Evolutionary conservation across 2,797 vertebrate genomes (phyloP), one percentile per base, ranked within the genome.

Genomic region (Hippocampus kuda): DNA sequence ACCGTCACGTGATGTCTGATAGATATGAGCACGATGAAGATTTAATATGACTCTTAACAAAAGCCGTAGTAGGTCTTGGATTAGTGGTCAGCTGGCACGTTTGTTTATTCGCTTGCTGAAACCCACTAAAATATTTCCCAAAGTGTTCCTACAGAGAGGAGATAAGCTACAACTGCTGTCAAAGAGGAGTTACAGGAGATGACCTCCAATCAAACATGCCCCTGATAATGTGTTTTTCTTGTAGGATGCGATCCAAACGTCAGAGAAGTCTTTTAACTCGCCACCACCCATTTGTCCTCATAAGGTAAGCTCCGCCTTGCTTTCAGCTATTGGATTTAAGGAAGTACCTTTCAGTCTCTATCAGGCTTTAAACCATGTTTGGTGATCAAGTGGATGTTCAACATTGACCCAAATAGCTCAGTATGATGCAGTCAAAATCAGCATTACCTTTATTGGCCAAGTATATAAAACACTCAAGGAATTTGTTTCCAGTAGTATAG

Each of bases 181-280:
- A 77, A 67, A 77, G 68, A 78, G 78, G 78, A 86, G 87, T 83
- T 85, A 67, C 72, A 68, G 62, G 73, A 77, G 72, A 84, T 81
- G 69, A 70, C 65, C 70, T 81, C 27, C 67, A 41, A 72, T 74
- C 61, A 83, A 86, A 81, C 82, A 83, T 76, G 70, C 74, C 65
- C 70, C 74, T 89, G 76, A 87, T 87, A 83, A 89, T 89, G 77
- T 85, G 80, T 85, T 85, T 88, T 83, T 84, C 81, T 87, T 88
- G 75, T 79, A 93, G 92, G 92, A 91, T 84, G 86, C 70, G 57
- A 84, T 77, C 82, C 90, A 90, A 81, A 90, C 87, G 60, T 87
- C 89, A 16, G 91, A 93, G 74, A 90, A 87, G 77, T 84, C 89
- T 76, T 88, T 91, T 77, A 82, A 80, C 85, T 86, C 90, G 26